Evolutionary conservation across 2,113 vertebrate genomes (phyloP).

Genomic region (Falco punctatus): DNA sequence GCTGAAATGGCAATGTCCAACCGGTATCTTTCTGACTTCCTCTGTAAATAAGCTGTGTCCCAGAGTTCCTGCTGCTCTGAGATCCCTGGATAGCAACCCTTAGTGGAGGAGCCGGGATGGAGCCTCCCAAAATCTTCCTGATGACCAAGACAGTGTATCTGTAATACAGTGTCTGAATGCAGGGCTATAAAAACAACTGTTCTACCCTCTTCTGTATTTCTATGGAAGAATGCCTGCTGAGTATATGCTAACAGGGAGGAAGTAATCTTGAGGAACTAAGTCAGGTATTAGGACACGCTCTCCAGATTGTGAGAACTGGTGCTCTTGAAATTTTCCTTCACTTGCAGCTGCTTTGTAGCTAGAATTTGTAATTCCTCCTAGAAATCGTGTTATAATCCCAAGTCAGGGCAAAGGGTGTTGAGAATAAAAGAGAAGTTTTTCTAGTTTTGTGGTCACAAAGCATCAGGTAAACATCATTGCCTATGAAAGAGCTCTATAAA

Average conservation of each 20-base stretch:
- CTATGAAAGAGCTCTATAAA: background rate
- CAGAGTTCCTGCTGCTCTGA: background rate
- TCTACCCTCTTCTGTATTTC: background rate
- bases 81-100: background rate
- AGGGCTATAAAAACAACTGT: background rate
- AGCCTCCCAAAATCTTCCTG: background rate
- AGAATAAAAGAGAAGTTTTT: background rate
- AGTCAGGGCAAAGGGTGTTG: background rate
- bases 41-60: background rate
- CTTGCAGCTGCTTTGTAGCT: background rate
- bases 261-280: background rate
- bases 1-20: background rate
- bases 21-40: background rate
- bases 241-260: background rate
- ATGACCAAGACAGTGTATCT: background rate
- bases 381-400: background rate
- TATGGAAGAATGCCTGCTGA: background rate
- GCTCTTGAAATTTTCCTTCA: background rate
- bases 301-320: background rate
- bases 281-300: background rate
- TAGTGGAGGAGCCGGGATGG: background rate
- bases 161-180: background rate
- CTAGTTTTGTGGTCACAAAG: background rate
- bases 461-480: background rate
- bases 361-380: background rate